Conservation (phyloP, 2,113 vertebrate species). For the Syrmaticus mikado region DNA sequence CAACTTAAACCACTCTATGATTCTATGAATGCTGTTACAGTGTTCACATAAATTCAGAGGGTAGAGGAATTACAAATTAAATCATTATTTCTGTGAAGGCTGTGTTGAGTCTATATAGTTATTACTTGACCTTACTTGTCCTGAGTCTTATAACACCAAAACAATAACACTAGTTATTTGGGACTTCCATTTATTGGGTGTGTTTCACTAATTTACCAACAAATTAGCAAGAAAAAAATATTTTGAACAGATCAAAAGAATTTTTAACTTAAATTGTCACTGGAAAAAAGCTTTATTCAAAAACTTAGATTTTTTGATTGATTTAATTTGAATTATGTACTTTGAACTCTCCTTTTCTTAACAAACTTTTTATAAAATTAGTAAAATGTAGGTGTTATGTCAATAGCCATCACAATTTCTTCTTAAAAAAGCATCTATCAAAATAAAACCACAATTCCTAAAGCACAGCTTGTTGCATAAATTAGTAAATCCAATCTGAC, state of each 20-base stretch:
- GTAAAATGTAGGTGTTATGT: background rate
- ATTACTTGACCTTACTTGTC: background rate
- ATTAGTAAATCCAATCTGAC: background rate
- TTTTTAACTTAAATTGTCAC: background rate
- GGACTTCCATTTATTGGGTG: background rate
- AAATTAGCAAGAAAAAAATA: background rate
- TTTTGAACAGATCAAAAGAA: background rate
- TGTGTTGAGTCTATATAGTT: background rate
- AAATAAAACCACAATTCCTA: background rate
- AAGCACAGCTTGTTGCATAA: background rate
- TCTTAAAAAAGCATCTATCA: background rate
- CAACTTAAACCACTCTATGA: no score
- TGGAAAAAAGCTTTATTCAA: background rate
- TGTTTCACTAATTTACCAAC: background rate
- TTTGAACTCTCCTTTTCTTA: background rate
- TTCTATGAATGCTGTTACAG: background rate
- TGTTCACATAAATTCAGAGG: background rate
- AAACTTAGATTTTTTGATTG: background rate
- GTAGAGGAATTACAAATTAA: background rate
- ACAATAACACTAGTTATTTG: background rate
- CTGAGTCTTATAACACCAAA: background rate
- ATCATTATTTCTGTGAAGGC: background rate
- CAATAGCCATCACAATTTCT: background rate
- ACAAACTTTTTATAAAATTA: conserved; percentile 6
- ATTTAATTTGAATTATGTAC: background rate